These are phyloP conservation scores for Hyposoter dolosus DNA, from an alignment of 2,888 invertebrate species.

Conservation along the genomic window DNA sequence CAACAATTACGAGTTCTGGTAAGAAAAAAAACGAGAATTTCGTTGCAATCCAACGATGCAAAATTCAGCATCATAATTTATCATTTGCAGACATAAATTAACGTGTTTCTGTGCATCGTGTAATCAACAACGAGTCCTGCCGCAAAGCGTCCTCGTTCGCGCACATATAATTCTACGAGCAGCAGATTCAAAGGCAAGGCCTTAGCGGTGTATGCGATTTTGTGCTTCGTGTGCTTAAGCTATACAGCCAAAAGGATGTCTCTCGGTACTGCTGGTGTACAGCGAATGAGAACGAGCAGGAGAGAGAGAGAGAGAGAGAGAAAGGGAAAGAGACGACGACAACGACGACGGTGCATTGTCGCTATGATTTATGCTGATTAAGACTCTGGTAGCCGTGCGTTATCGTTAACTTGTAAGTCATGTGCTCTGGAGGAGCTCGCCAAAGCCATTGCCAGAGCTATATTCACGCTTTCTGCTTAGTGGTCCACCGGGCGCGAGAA, in stretches of 20 bases:
- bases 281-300: slow-evolving; percentile 34
- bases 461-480: slow-evolving; percentile 52
- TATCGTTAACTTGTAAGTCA: slow-evolving; percentile 83
- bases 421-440: slow-evolving; percentile 73
- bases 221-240: slow-evolving; percentile 36
- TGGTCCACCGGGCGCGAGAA: slow-evolving; percentile 40
- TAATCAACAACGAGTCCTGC: slow-evolving; percentile 33
- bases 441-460: slow-evolving; percentile 65
- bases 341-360: slow-evolving; percentile 74
- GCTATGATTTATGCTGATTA: slow-evolving; percentile 84
- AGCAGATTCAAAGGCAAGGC: slow-evolving; percentile 72
- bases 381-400: slow-evolving; percentile 82
- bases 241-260: slow-evolving; percentile 43
- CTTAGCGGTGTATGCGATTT: slow-evolving; percentile 39
- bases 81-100: neutral
- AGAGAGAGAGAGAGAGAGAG: slow-evolving; percentile 42
- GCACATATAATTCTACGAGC: slow-evolving; percentile 70
- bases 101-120: neutral
- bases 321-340: slow-evolving; percentile 55
- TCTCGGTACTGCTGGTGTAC: slow-evolving; percentile 61
- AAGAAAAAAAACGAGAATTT: no score
- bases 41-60: no score
- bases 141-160: slow-evolving; percentile 45
- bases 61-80: neutral
- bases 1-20: no score